phyloP scores from a whole-genome alignment of 1,140 invertebrate genomes.

The Drosophila kikkawai region DNA sequence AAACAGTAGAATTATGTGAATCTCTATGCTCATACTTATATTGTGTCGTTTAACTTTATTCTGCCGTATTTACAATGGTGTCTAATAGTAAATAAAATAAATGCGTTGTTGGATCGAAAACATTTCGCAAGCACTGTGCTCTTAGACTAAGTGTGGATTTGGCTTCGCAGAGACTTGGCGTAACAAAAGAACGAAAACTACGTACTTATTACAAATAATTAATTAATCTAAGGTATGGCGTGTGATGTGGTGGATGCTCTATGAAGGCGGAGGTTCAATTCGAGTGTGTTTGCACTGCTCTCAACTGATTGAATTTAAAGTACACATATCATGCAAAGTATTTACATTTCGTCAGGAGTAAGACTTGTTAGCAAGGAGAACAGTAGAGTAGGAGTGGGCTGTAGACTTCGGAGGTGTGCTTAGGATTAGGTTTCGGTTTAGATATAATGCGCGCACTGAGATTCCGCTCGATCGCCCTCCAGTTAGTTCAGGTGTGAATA shows the following conservation, averaged over 20 bases:
- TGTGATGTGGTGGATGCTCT: slow-evolving; percentile 39
- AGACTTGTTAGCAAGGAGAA: slow-evolving; percentile 40
- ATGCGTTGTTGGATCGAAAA: slow-evolving; percentile 70
- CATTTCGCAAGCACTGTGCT: slow-evolving; percentile 53
- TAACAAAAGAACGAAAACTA: slow-evolving; percentile 54
- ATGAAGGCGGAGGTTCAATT: slow-evolving; percentile 26
- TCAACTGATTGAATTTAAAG: slow-evolving; percentile 21
- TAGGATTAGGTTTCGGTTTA: slow-evolving; percentile 27
- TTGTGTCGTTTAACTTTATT: slow-evolving; percentile 22
- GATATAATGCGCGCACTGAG: slow-evolving; percentile 44
- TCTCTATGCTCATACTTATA: slow-evolving; percentile 23
- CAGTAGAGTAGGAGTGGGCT: slow-evolving; percentile 29
- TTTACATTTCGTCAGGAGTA: slow-evolving; percentile 41
- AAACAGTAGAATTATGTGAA: slow-evolving; percentile 14
- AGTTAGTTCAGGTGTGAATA: slow-evolving; percentile 21
- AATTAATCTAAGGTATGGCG: slow-evolving; percentile 63
- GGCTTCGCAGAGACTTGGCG: slow-evolving; percentile 73
- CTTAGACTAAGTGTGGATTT: slow-evolving; percentile 71
- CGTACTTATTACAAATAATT: slow-evolving; percentile 27
- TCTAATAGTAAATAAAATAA: slow-evolving; percentile 62
- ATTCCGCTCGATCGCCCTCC: slow-evolving; percentile 35
- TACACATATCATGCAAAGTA: slow-evolving; percentile 35
- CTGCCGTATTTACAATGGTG: slow-evolving; percentile 65
- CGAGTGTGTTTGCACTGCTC: slow-evolving; percentile 17
- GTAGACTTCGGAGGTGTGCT: slow-evolving; percentile 16